Base-by-base conservation (phyloP, 2,113 vertebrate genomes). In the Axis porcinus region DNA sequence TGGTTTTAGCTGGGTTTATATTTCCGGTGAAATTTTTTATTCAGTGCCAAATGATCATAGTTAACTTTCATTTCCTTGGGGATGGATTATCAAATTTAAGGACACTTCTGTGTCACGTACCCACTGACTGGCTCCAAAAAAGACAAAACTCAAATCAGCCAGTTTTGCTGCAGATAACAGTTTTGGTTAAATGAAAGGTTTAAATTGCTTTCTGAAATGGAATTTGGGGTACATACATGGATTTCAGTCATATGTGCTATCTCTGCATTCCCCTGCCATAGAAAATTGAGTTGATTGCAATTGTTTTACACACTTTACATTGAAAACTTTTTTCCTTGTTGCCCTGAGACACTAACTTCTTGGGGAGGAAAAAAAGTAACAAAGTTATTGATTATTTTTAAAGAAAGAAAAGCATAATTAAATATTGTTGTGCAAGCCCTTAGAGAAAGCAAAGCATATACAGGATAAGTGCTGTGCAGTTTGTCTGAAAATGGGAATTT, bases 181-280 rank as follows among this genome's bases (percentile, higher is more conserved):
- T 52, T 94, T 96, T 98, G 17, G 64, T 97, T 89, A 96, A 97
- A 94, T 89, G 83, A 86, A 52, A 94, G 85, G 40, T 91, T 96
- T 78, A 95, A 97, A 98, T 93, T 97, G 70, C 83, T 97, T 94
- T 96, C 86, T 50, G 33, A 97, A 97, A 95, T 96, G 70, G 87
- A 93, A 94, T 97, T 89, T 94, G 47, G 74, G 93, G 25, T 23
- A 86, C 82, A 57, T 67, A 78, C 57, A 60, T 89, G 79, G 30
- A 93, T 96, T 96, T 97, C 40, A 81, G 70, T 91, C 12, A 76
- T 10, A 81, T 0, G 8, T 33, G 50, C 45, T 92, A 33, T 86
- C 78, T 85, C 67, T 94, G 13, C 40, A 86, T 96, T 97, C 33
- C 3, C 86, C 52, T 93, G 70, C 54, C 74, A 52, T 16, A 58